Base-by-base conservation (phyloP, 2,888 invertebrate species). In the Itoplectis maculator region DNA sequence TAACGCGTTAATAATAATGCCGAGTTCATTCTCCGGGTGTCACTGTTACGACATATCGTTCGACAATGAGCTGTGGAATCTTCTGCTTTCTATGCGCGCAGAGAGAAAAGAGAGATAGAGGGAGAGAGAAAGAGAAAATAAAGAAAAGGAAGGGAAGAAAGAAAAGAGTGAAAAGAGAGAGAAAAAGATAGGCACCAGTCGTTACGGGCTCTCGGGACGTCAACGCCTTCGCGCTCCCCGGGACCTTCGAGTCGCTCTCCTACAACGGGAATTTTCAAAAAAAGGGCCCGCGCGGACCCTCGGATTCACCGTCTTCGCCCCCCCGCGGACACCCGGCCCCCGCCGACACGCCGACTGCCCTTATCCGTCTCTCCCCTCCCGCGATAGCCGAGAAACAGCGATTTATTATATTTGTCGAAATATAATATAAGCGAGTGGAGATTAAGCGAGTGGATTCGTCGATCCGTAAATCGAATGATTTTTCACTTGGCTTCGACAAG, bases 391-490 rank as follows among this genome's bases (percentile, higher is more conserved):
- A 47, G 20, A 54, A 59, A 9, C 13, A 29, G 42, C 78, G 70
- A 82, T 82, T 78, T 82, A 73, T 78, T 82, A 82, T 82, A 42
- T 42, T 13, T 8, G 42, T 82, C 78, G 69, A 72, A 70, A 79
- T 61, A 82, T 23, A 13, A 59, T 59, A 65, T 20, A 37, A 68
- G 15, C 47, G 49, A 5, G 51, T n/a, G 29, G 78, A 78, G 78
- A 78, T 78, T 79, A 75, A 82, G 70, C 82, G 82, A 76, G 82
- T 61, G 79, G 78, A 84, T 82, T 84, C 80, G 75, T 84, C 77
- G 80, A 82, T 82, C 82, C 76, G 80, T 83, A 84, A 84, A 86
- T 86, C 81, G 83, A 83, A 86, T 84, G 83, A 86, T 86, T 86
- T 86, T 86, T 86, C 86, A 86, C 83, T 73, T 83, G 76, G 68